Percentiles rank a stretch among this genome's conserved stretches.
phyloP scores from a whole-genome alignment of 2,888 invertebrate genomes.

The Amorpha juglandis region DNA sequence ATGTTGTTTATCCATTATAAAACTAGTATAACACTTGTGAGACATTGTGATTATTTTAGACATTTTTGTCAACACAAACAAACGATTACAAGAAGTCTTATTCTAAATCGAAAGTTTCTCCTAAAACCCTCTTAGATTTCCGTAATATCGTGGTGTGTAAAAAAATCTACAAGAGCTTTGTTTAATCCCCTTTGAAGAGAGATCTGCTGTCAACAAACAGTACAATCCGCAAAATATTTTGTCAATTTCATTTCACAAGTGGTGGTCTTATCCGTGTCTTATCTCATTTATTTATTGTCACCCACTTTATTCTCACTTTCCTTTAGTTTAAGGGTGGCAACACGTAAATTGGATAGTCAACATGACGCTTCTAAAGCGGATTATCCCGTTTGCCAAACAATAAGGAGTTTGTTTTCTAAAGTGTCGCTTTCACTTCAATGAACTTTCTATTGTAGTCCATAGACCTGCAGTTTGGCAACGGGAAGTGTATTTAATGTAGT shows the following conservation, averaged over 20 bases:
- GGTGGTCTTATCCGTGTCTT: slow-evolving; percentile 67
- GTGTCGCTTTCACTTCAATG: slow-evolving; percentile 52
- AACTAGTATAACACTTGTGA: no score
- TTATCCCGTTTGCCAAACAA: slow-evolving; percentile 56
- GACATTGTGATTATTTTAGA: no score
- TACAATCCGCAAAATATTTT: slow-evolving; percentile 74
- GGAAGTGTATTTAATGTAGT: slow-evolving; percentile 13
- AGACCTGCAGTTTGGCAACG: neutral
- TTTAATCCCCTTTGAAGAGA: slow-evolving; percentile 57
- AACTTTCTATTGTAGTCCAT: slow-evolving; percentile 17
- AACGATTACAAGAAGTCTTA: neutral
- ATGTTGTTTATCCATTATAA: no score
- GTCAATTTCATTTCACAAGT: slow-evolving; percentile 73
- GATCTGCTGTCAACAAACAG: slow-evolving; percentile 60
- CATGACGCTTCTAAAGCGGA: slow-evolving; percentile 60
- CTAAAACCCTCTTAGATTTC: neutral
- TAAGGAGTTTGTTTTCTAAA: slow-evolving; percentile 56
- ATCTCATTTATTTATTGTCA: slow-evolving; percentile 46
- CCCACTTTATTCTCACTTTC: slow-evolving; percentile 56
- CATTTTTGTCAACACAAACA: no score
- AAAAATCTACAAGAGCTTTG: slow-evolving; percentile 41
- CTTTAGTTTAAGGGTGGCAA: slow-evolving; percentile 60
- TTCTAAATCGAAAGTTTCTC: neutral
- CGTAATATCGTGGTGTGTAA: slow-evolving; percentile 38
- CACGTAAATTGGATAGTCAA: slow-evolving; percentile 71